Base-by-base conservation (phyloP, 2,888 invertebrate genomes). In the Rhyacophila evoluta region DNA sequence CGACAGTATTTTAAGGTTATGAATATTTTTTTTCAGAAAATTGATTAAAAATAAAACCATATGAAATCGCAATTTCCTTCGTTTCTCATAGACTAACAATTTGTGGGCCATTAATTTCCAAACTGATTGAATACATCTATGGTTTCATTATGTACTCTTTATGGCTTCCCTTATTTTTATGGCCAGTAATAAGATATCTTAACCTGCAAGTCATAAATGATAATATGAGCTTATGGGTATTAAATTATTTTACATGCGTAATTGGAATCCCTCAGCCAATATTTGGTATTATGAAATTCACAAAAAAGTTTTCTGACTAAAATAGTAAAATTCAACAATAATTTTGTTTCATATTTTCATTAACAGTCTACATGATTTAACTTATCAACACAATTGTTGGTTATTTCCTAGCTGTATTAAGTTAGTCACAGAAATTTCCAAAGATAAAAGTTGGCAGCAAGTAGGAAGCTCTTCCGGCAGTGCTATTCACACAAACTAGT, bases 1-100 rank as follows among this genome's bases (percentile, higher is more conserved):
- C 1, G 5, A 71, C 75, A 68, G 74, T 73, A 69, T 77, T 75
- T 75, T 75, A 74, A 68, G 33, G 75, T 73, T 70, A 70, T 75
- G 74, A 72, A 79, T 76, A 67, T 78, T 78, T 79, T 38, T 67
- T 38, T 33, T 55, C 71, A 79, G 74, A 79, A 79, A 68, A 79
- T 81, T n/a, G n/a, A n/a, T n/a, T n/a, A n/a, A n/a, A n/a, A n/a
- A 68, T 5, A 25, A 12, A 10, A 25, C 28, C 27, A 27, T 68
- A 39, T 8, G 12, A 39, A 15, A 39, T 39, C 39, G 39, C 15
- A 4, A 39, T n/a, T 12, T 39, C 4, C 1, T 39, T 2, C 15
- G 15, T 1, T 12, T 2, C 4, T 38, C 38, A 5, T 39, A 15
- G 11, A 68, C n/a, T 68, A 1, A 28, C 25, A 5, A 2, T n/a